These are phyloP conservation scores for Grammomys dolichurus DNA, from an alignment of 2,113 vertebrate species.

Conservation along the genomic window DNA sequence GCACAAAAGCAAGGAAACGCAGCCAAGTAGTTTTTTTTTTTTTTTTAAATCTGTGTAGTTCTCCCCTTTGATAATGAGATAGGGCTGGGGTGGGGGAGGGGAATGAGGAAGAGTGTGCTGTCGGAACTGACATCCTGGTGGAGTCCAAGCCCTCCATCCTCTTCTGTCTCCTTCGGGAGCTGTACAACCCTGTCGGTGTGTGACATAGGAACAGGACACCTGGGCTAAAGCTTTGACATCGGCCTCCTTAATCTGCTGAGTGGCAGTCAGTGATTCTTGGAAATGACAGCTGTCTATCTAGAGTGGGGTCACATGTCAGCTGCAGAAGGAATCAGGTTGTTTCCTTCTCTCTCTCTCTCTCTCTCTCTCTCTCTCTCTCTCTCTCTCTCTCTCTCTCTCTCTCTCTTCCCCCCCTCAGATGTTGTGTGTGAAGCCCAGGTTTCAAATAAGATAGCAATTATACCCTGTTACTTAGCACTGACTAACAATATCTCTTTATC, in stretches of 20 bases:
- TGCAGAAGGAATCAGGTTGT: conserved; percentile 65
- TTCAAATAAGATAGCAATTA: conserved; percentile 79
- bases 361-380: background rate
- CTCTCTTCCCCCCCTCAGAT: background rate
- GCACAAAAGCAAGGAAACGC: background rate
- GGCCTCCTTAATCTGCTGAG: conserved; percentile 73
- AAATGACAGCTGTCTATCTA: conserved; percentile 69
- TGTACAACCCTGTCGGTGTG: fast-evolving
- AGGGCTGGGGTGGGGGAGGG: background rate
- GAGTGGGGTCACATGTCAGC: conserved; percentile 76
- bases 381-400: too few species aligned
- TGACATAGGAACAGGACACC: background rate
- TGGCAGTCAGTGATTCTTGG: conserved; percentile 65
- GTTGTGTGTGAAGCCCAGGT: conserved; percentile 75
- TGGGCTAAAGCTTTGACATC: background rate
- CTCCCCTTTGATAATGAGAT: background rate
- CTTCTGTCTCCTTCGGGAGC: fast-evolving
- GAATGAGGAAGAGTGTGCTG: background rate
- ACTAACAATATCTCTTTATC: conserved; percentile 77
- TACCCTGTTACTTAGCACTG: conserved; percentile 74
- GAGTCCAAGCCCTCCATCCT: background rate
- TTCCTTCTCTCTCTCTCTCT: background rate
- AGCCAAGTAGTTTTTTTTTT: background rate
- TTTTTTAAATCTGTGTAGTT: background rate
- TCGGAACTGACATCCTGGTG: background rate